Conservation (phyloP, 2,888 invertebrate genomes). For the Conops quadrifasciatus region DNA sequence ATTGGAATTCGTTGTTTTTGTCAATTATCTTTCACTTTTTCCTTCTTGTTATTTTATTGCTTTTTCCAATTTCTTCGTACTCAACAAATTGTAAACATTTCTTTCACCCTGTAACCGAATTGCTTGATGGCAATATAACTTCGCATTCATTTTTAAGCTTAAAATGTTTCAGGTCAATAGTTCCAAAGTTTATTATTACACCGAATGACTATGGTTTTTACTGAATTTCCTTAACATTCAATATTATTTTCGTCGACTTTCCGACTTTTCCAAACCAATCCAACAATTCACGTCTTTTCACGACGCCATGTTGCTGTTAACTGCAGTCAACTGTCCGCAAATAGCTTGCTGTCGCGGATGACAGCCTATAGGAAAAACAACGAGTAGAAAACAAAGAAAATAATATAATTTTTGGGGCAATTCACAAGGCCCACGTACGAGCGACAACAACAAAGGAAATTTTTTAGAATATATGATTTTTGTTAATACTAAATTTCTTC, state of each 20-base stretch:
- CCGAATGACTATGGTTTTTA: neutral
- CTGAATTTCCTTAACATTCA: neutral
- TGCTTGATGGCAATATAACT: neutral
- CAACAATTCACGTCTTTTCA: constrained; percentile 10
- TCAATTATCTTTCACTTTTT: constrained; percentile 9
- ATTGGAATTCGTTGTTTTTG: constrained; percentile 4
- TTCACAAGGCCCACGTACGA: neutral
- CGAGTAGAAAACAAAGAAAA: too few species aligned
- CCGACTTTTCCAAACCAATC: neutral
- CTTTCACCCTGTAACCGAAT: neutral
- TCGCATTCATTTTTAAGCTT: neutral
- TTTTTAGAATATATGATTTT: too few species aligned
- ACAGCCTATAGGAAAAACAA: neutral
- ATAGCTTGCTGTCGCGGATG: constrained; percentile 10
- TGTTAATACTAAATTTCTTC: too few species aligned
- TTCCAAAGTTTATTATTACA: neutral
- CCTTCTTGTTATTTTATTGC: constrained; percentile 11
- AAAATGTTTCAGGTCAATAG: neutral
- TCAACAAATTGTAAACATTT: constrained; percentile 34
- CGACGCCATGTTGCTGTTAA: constrained; percentile 40
- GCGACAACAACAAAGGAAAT: too few species aligned
- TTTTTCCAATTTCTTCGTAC: constrained; percentile 19
- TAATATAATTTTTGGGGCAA: neutral
- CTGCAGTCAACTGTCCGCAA: constrained; percentile 26
- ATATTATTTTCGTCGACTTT: constrained; percentile 3